These are phyloP conservation scores for Diplogasteroides magnus DNA, from an alignment of 1,140 invertebrate species.

Conservation along the genomic window DNA sequence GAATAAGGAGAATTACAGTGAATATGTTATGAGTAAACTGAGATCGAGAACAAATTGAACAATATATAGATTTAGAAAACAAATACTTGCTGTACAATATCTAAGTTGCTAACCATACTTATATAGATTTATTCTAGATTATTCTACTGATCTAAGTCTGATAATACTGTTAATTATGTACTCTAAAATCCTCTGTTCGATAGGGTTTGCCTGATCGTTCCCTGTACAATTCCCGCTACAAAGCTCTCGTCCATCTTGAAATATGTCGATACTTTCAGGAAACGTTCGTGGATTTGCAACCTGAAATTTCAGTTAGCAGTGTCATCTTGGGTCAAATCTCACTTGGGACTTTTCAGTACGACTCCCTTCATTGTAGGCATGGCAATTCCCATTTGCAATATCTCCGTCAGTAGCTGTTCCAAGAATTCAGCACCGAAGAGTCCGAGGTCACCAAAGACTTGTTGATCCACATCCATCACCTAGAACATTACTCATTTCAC, in stretches of 20 bases:
- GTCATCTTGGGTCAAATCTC: constrained; percentile 6
- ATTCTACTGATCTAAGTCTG: too few species aligned
- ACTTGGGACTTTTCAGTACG: constrained; percentile 54
- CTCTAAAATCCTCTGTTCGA: constrained; percentile 37
- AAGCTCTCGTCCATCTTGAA: constrained; percentile 54
- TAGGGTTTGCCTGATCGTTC: constrained; percentile 49
- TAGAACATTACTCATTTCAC: constrained; percentile 9
- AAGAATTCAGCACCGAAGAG: constrained; percentile 53
- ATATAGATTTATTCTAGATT: too few species aligned
- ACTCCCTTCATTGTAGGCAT: constrained; percentile 52
- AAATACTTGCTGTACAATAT: too few species aligned
- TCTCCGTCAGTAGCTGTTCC: constrained; percentile 53
- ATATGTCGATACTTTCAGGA: constrained; percentile 50
- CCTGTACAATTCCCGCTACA: constrained; percentile 49
- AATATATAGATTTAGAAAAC: too few species aligned
- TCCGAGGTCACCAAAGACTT: constrained; percentile 49
- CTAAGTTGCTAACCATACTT: too few species aligned
- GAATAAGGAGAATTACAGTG: too few species aligned
- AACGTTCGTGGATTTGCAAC: constrained; percentile 51
- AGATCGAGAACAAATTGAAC: too few species aligned
- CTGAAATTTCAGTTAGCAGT: constrained; percentile 24
- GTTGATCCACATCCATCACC: constrained; percentile 51
- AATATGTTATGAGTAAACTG: too few species aligned
- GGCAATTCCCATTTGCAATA: constrained; percentile 51
- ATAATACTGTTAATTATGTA: too few species aligned